Base-by-base conservation (phyloP, 2,113 vertebrate species). In the Sander vitreus region DNA sequence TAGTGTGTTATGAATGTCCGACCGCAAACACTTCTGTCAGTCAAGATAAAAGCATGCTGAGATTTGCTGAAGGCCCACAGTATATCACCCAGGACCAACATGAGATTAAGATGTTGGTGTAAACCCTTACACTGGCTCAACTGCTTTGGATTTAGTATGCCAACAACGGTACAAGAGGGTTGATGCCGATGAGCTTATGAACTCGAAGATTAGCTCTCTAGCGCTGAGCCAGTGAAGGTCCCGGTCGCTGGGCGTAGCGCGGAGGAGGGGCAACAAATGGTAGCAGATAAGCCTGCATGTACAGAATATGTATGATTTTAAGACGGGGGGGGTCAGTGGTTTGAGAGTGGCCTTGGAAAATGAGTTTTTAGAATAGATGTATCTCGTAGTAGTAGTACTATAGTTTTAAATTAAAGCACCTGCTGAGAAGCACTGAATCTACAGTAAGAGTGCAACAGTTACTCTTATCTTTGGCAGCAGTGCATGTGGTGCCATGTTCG, bases 111-210 rank as follows among this genome's bases (percentile, higher is more conserved):
- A 54, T 57, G 23, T 23, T 48, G 15, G 25, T 19, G 36, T 8
- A 33, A 72, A 64, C 50, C 14, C 4, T 2, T 9, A 25, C 27
- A 14, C 21, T 13, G n/a, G 6, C 53, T 76, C 5, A 39, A n/a
- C 19, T 47, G 12, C 59, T 58, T 53, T 45, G 5, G 14, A 43
- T 78, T 60, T 25, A 30, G 18, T 59, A 48, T 77, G 48, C 73
- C 3, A 18, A 1, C 3, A 57, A 54, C 30, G 33, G 25, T 25
- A 36, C 27, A 54, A 30, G 7, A 53, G 57, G 47, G 57, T 25
- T 18, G 25, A 33, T 48, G 25, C 59, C 30, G 16, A 13, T 39
- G 30, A 47, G 14, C 6, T 50, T 45, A 27, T 54, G 15, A 23
- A 68, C 9, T 39, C 51, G 4, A 66, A 43, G 51, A 39, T 39